phyloP scores from a whole-genome alignment of 1,140 invertebrate species.

The Conus betulinus region DNA sequence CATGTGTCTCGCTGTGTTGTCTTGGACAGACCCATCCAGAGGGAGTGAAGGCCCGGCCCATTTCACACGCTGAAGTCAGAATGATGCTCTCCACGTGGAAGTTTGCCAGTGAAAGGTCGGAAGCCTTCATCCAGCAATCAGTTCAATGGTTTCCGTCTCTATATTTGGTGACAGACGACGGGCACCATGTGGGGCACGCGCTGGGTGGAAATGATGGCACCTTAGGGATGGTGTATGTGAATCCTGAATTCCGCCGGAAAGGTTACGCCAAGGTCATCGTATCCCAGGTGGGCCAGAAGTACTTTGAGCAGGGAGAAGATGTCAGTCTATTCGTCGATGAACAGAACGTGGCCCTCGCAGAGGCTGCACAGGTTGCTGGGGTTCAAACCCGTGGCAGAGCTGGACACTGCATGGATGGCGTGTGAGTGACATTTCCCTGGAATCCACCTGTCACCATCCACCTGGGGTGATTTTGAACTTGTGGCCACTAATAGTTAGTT shows the following conservation, averaged over 20 bases:
- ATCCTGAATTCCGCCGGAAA: conserved; percentile 25
- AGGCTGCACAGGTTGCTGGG: background rate
- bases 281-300: background rate
- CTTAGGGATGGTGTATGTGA: conserved; percentile 28
- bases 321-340: background rate
- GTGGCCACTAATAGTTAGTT: too few species aligned
- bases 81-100: conserved; percentile 4
- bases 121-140: background rate
- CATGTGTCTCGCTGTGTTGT: too few species aligned
- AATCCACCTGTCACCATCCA: too few species aligned
- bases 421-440: too few species aligned
- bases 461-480: too few species aligned
- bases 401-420: background rate
- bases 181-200: conserved; percentile 16
- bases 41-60: background rate
- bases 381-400: background rate
- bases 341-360: background rate
- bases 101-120: background rate
- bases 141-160: background rate
- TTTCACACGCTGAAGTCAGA: background rate
- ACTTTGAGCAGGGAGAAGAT: background rate
- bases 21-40: conserved; percentile 16
- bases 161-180: background rate
- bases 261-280: conserved; percentile 27
- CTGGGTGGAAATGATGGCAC: background rate